Conservation (phyloP, 2,888 invertebrate species). For the Caenorhabditis doughertyi region DNA sequence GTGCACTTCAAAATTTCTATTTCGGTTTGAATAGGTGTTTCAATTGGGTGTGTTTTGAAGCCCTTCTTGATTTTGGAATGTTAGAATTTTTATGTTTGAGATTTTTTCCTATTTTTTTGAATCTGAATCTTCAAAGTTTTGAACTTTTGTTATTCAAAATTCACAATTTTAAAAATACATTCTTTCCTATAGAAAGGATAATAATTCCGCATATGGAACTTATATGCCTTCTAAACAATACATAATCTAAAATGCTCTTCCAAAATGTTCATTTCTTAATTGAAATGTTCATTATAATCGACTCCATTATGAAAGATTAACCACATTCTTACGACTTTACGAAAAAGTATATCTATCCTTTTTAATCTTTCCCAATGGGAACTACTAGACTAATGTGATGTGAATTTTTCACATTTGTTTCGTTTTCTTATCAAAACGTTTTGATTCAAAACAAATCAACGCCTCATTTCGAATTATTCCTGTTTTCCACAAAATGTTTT, state of each 20-base stretch:
- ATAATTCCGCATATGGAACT: too few species aligned
- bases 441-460: background rate
- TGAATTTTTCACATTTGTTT: conserved; percentile 2
- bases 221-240: too few species aligned
- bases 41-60: background rate
- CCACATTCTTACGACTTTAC: conserved; percentile 10
- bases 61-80: too few species aligned
- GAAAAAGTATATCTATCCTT: conserved; percentile 21
- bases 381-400: background rate
- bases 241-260: background rate
- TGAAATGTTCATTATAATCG: conserved; percentile 6
- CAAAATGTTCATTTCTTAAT: conserved; percentile 1
- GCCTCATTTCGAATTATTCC: background rate
- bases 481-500: background rate
- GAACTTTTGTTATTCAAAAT: background rate
- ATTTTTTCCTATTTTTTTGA: background rate
- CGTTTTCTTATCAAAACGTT: background rate
- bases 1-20: background rate
- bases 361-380: conserved; percentile 33
- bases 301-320: conserved; percentile 11
- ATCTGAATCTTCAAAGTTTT: background rate
- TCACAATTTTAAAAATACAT: too few species aligned
- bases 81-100: too few species aligned
- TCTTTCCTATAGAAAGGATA: too few species aligned
- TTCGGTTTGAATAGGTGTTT: background rate